Conservation (phyloP, 2,797 vertebrate species). For the Carcharodon carcharias region DNA sequence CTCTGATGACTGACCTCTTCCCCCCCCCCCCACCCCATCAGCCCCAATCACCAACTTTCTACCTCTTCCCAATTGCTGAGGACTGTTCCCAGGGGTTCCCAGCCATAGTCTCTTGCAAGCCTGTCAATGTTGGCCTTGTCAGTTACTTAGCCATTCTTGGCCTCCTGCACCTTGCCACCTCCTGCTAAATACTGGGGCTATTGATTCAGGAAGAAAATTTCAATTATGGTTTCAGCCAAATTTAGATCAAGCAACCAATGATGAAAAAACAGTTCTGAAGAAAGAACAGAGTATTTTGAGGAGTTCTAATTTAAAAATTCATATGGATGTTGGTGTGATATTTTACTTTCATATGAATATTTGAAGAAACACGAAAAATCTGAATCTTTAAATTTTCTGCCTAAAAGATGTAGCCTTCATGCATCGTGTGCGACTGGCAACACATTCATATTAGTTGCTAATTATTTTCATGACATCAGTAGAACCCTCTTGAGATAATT, state of each 20-base stretch:
- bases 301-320: background rate
- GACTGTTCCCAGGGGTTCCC: too few species aligned
- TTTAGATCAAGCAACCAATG: background rate
- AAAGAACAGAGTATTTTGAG: background rate
- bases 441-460: background rate
- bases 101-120: background rate
- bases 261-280: background rate
- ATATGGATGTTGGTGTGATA: background rate
- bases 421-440: background rate
- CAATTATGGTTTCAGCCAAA: background rate
- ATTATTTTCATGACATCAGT: background rate
- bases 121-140: background rate
- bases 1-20: background rate
- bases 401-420: background rate
- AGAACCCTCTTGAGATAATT: background rate
- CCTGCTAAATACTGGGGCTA: background rate
- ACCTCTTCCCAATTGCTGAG: too few species aligned
- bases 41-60: background rate
- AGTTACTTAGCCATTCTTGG: background rate
- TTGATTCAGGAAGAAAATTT: background rate
- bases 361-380: too few species aligned
- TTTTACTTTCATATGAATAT: too few species aligned
- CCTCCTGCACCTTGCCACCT: background rate
- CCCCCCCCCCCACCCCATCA: background rate
- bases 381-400: background rate